Evolutionary conservation across 1,140 invertebrate species (phyloP), one percentile per base, ranked within the genome.

Genomic region (Orchesella cincta): DNA sequence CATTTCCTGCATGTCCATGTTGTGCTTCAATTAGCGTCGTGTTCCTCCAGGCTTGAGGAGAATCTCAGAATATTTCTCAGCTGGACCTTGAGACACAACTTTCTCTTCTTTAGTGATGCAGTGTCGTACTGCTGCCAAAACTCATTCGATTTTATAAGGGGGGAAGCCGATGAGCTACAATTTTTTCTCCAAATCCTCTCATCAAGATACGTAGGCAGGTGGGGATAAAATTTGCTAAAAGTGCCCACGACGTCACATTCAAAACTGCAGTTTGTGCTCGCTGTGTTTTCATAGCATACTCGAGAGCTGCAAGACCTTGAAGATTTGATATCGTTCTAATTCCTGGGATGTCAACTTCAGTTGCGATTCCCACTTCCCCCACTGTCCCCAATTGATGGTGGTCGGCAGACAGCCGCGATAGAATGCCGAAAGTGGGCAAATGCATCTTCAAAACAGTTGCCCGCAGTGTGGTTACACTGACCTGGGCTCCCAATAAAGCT

Each of bases 341-440:
- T 1, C 34, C 35, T 23, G 33, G 71, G 26, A 73, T 3, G 20
- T 46, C 71, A 46, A 39, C 18, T 3, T 73, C 39, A 8, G 71
- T 51, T 12, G 71, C 71, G 18, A 73, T 46, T 2, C 71, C 71
- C n/a, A 46, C 36, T 73, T 73, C 2, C 1, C 31, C 67, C 67
- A 71, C 67, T 71, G 67, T 8, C 67, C 67, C 67, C 67, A 71
- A 31, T 71, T 71, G 18, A 71, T 31, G 5, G 67, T 71, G 23
- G 29, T 71, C 29, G 67, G n/a, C 67, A 36, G 67, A 29, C 18
- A 71, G 29, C 3, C 67, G n/a, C 67, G 5, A 71, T 2, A 31
- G 67, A 31, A 36, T 28, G 16, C 29, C 67, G 8, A 31, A 28
- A 71, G 23, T 71, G 67, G 29, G 67, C 29, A 2, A 71, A 8